Conservation (phyloP, 2,888 invertebrate genomes). For the Mactromeris polynyma region DNA sequence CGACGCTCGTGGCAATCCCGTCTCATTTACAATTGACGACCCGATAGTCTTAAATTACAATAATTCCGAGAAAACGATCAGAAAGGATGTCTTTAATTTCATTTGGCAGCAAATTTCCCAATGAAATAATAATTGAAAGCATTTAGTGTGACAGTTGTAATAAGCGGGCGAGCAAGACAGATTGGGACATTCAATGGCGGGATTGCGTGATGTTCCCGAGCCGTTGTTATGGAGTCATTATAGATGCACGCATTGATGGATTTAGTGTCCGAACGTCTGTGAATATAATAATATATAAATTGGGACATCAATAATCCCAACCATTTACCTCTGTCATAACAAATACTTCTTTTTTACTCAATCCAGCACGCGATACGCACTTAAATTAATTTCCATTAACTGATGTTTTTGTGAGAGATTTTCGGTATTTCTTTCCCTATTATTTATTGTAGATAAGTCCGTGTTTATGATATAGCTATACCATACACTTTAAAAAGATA, state of each 20-base stretch:
- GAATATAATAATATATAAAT: slow-evolving; percentile 66
- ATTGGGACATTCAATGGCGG: slow-evolving; percentile 44
- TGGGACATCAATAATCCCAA: slow-evolving; percentile 54
- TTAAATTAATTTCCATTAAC: slow-evolving; percentile 17
- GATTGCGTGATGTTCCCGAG: slow-evolving; percentile 52
- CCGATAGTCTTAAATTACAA: slow-evolving; percentile 56
- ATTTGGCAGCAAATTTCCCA: slow-evolving; percentile 72
- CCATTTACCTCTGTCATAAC: slow-evolving; percentile 52
- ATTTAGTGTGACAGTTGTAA: slow-evolving; percentile 68
- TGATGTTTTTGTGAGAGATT: not conserved
- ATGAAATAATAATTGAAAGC: slow-evolving; percentile 69
- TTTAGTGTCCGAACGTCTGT: slow-evolving; percentile 57
- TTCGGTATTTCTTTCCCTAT: not conserved
- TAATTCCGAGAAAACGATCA: slow-evolving; percentile 57
- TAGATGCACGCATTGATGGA: slow-evolving; percentile 57
- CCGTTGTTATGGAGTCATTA: slow-evolving; percentile 39
- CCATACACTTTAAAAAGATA: no score
- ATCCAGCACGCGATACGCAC: slow-evolving; percentile 25
- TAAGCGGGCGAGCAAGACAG: slow-evolving; percentile 47
- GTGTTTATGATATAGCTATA: not conserved
- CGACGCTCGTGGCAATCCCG: slow-evolving; percentile 30
- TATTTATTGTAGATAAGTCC: not conserved
- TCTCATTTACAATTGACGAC: slow-evolving; percentile 59
- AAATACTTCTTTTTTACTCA: slow-evolving; percentile 43
- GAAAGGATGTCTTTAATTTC: slow-evolving; percentile 70